Conservation (phyloP, 2,797 vertebrate species). For the Chrysocyon brachyurus region DNA sequence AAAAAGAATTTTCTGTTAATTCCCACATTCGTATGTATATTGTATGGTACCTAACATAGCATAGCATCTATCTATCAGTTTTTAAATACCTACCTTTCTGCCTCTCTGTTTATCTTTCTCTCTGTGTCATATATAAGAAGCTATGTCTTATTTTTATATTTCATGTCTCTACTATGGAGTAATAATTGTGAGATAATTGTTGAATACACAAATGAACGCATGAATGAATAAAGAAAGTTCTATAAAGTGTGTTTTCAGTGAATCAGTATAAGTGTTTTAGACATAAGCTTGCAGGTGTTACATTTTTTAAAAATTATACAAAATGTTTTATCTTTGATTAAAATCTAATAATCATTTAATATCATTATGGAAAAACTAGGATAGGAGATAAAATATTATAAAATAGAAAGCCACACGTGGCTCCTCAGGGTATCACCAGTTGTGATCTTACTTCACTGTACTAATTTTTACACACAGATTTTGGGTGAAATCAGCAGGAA, state of each 20-base stretch:
- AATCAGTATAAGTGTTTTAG: background rate
- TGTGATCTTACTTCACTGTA: background rate
- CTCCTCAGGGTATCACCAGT: background rate
- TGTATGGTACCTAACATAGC: background rate
- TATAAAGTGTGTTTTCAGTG: background rate
- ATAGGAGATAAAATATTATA: background rate
- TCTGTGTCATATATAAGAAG: background rate
- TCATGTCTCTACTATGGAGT: background rate
- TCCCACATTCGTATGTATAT: background rate
- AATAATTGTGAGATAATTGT: background rate
- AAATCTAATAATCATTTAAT: background rate
- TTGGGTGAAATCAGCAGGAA: background rate
- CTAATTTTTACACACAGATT: background rate
- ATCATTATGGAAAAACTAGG: background rate
- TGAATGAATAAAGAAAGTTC: background rate
- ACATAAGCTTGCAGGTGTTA: background rate
- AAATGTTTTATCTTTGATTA: background rate
- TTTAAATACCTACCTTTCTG: background rate
- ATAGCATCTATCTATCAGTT: background rate
- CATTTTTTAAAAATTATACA: background rate
- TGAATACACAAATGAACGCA: background rate
- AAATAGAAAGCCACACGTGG: background rate
- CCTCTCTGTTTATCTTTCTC: background rate
- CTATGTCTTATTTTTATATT: background rate
- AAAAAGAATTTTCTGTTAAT: background rate